Conservation (phyloP, 2,113 vertebrate species). For the Nipponia nippon region DNA sequence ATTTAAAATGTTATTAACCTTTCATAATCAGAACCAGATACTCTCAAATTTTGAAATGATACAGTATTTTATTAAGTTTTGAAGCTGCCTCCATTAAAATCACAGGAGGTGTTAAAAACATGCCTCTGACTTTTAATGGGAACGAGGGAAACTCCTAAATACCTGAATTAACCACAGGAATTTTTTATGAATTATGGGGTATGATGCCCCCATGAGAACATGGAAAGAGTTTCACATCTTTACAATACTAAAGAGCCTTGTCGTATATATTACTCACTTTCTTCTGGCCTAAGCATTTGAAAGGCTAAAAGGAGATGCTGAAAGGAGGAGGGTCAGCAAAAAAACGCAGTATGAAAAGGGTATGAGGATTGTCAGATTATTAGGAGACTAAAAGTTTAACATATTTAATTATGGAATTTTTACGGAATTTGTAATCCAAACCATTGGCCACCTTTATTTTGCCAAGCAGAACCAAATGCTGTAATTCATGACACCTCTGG, state of each 20-base stretch:
- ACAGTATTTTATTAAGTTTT: not conserved
- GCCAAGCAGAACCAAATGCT: not conserved
- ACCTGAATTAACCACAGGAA: not conserved
- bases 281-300: not conserved
- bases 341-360: not conserved
- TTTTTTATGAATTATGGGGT: not conserved
- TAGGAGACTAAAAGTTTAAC: not conserved
- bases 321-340: not conserved
- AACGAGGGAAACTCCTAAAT: not conserved
- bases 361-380: not conserved
- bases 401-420: not conserved
- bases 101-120: not conserved
- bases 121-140: not conserved
- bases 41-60: not conserved
- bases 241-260: not conserved
- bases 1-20: constrained; percentile 41
- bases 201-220: not conserved
- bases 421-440: not conserved
- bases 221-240: not conserved
- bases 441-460: not conserved
- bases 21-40: constrained; percentile 14
- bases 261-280: not conserved
- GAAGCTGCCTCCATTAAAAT: not conserved
- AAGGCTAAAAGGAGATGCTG: not conserved
- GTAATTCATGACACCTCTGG: not conserved